Evolutionary conservation across 1,140 invertebrate genomes (phyloP), one percentile per base, ranked within the genome.

Genomic region (Drosophila albomicans): DNA sequence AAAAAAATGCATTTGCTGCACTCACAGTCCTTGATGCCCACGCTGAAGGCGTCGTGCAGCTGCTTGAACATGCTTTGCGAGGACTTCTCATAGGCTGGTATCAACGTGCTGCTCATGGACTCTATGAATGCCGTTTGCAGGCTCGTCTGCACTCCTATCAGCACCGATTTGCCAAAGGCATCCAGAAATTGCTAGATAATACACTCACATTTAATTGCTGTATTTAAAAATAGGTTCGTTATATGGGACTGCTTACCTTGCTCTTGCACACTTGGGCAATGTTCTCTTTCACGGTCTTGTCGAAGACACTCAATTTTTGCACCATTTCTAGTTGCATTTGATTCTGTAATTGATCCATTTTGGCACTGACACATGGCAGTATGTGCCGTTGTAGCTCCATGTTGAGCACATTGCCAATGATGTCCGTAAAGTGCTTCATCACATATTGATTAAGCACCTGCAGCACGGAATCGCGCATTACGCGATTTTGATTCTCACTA

Each of bases 1-100:
- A 20, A 20, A 10, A 48, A 4, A 48, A 20, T 48, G 16, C 15
- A 16, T 16, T 38, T 13, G 2, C 16, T 16, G 16, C 94, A 68
- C 96, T 95, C 94, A 98, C 97, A 98, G 93, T 99, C 97, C 87
- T 95, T 96, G 3, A 97, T 97, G 74, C 98, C 98, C 75, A 94
- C 94, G 45, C 95, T 95, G 92, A 99, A 99, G 2, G 95, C 95
- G 11, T 97, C 96, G 91, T 98, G 97, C 2, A 99, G 94, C 93
- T 99, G 98, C 35, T 95, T 94, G 84, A 98, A 98, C 94, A 99
- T 96, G 78, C 95, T 95, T 79, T 96, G 95, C 81, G 96, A 96
- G 46, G 96, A 95, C 91, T 96, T 96, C 91, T 98, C 97, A 94
- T 98, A 96, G 10, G 95, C 95, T 10, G 98, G 98, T 79, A 98